Conservation (phyloP, 1,140 invertebrate genomes). For the Agrilus planipennis region DNA sequence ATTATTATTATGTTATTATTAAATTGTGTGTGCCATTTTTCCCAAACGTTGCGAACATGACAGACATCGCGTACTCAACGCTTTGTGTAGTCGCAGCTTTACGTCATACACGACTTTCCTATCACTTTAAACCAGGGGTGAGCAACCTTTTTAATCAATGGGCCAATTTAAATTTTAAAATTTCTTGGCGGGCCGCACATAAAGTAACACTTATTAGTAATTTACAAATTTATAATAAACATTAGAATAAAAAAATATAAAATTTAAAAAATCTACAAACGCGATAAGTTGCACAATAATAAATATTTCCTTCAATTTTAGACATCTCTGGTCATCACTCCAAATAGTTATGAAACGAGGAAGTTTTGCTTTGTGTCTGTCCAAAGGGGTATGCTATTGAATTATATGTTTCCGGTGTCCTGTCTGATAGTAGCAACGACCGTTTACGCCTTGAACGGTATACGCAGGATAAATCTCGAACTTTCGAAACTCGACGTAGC, state of each 20-base stretch:
- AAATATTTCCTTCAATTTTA: conserved; percentile 29
- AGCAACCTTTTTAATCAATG: too few species aligned
- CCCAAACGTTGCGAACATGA: too few species aligned
- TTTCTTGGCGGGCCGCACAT: too few species aligned
- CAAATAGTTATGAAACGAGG: conserved; percentile 53
- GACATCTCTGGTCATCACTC: conserved; percentile 47
- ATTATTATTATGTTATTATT: conserved; percentile 1
- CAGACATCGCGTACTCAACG: too few species aligned
- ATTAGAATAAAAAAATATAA: too few species aligned
- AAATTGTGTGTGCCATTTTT: too few species aligned
- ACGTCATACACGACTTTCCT: too few species aligned
- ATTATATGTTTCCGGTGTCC: conserved; percentile 56
- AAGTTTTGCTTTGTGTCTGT: conserved; percentile 63
- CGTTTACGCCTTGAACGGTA: conserved; percentile 30
- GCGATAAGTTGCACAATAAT: not conserved
- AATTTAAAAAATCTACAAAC: not conserved
- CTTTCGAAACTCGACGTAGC: conserved; percentile 28
- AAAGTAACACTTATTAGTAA: too few species aligned
- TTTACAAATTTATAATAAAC: too few species aligned
- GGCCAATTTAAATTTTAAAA: too few species aligned
- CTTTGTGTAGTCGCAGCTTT: too few species aligned
- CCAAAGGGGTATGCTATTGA: conserved; percentile 56
- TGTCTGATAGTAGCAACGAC: conserved; percentile 49
- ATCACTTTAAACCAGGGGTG: too few species aligned
- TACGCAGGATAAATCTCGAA: conserved; percentile 32